phyloP scores from a whole-genome alignment of 1,140 invertebrate species.

The Atta texana region DNA sequence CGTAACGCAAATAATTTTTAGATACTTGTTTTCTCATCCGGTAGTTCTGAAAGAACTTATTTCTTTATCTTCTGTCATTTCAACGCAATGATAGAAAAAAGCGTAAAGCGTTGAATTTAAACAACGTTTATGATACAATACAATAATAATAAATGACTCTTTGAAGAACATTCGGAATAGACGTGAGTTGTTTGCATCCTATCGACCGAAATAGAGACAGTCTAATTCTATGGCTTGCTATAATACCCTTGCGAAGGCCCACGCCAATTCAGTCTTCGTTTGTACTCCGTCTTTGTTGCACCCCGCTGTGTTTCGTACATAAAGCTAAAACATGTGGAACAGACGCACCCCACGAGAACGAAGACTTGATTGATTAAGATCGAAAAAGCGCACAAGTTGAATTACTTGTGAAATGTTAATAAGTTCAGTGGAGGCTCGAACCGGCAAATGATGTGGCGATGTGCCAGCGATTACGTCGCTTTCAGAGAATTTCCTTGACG shows the following conservation, averaged over 20 bases:
- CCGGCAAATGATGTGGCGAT: constrained; percentile 24
- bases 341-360: background rate
- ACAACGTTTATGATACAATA: constrained; percentile 13
- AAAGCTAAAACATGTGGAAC: background rate
- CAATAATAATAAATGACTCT: background rate
- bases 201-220: constrained; percentile 21
- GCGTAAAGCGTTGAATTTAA: background rate
- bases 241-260: background rate
- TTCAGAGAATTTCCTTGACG: background rate
- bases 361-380: background rate
- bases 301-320: constrained; percentile 9
- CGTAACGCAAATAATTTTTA: background rate
- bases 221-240: constrained; percentile 2
- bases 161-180: background rate
- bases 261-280: constrained; percentile 1
- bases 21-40: background rate
- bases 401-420: constrained; percentile 10
- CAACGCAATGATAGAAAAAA: background rate
- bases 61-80: background rate
- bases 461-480: background rate
- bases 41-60: background rate
- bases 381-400: background rate
- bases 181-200: constrained; percentile 2
- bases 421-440: background rate
- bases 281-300: constrained; percentile 14